Evolutionary conservation across 2,888 invertebrate species (phyloP).

Genomic region (Thelaira solivaga): DNA sequence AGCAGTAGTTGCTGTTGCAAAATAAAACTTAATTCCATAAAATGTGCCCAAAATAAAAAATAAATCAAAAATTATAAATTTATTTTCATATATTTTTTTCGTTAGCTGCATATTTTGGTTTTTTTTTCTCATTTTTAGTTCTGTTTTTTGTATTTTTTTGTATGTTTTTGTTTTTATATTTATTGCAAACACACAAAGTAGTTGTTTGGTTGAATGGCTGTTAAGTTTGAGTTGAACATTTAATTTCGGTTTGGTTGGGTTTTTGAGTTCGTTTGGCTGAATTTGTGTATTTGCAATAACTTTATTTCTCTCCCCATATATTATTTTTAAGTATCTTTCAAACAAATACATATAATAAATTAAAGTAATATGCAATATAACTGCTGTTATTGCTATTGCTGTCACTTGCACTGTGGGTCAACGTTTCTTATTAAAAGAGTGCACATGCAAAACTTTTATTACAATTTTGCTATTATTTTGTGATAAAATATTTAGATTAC

Average conservation of each 20-base stretch:
- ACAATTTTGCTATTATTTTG: no score
- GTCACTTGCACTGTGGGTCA: constrained; percentile 17
- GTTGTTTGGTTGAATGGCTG: constrained; percentile 42
- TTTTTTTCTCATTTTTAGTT: no score
- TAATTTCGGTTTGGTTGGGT: background rate
- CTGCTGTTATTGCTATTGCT: constrained; percentile 37
- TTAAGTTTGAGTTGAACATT: constrained; percentile 26
- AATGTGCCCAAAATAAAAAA: constrained; percentile 58
- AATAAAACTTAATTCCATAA: constrained; percentile 55
- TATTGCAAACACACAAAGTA: background rate
- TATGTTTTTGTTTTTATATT: background rate
- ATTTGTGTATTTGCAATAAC: constrained; percentile 57
- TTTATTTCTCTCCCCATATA: constrained; percentile 49
- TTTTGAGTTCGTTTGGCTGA: constrained; percentile 16
- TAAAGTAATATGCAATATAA: constrained; percentile 67
- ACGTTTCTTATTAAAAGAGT: background rate
- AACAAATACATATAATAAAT: constrained; percentile 71
- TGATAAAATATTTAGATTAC: no score
- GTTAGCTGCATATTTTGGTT: background rate
- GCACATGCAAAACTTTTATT: no score
- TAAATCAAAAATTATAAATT: constrained; percentile 62
- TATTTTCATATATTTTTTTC: constrained; percentile 18
- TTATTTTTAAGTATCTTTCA: constrained; percentile 70
- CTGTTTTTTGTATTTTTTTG: no score
- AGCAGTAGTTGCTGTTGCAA: background rate